These are phyloP conservation scores for Acanthosepion esculentum DNA, from an alignment of 2,888 invertebrate genomes.

Conservation along the genomic window DNA sequence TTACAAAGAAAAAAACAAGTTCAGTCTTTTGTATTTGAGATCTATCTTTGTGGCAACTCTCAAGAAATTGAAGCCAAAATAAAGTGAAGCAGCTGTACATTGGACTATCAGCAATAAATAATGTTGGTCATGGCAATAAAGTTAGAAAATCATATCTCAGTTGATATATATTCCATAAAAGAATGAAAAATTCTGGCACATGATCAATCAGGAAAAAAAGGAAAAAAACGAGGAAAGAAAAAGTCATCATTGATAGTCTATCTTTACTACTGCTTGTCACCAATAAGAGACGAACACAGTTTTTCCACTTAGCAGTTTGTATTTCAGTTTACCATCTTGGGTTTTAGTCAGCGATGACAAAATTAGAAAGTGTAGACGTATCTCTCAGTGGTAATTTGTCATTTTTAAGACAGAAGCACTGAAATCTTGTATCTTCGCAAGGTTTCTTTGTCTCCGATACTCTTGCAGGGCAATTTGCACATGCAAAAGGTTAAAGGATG, in stretches of 20 bases:
- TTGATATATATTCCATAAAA: neutral
- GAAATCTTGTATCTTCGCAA: neutral
- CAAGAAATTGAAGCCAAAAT: no score
- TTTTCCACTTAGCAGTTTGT: neutral
- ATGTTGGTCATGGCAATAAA: no score
- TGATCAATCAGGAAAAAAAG: neutral
- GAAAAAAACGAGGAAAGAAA: neutral
- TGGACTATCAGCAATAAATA: no score
- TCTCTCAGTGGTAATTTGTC: neutral
- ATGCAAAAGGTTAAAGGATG: neutral
- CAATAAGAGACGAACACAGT: neutral
- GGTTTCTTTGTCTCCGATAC: constrained; percentile 7
- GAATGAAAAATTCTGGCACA: neutral
- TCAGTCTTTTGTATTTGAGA: no score
- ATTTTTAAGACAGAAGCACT: neutral
- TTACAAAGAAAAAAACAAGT: no score
- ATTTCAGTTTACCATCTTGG: neutral
- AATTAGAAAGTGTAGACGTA: neutral
- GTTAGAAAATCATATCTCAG: no score
- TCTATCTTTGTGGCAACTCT: no score
- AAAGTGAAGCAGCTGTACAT: no score
- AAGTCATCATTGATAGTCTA: neutral
- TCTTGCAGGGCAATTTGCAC: neutral
- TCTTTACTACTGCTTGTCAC: neutral
- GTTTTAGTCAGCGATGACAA: neutral